Base-by-base conservation (phyloP, 2,888 invertebrate species). In the Penaeus monodon region DNA sequence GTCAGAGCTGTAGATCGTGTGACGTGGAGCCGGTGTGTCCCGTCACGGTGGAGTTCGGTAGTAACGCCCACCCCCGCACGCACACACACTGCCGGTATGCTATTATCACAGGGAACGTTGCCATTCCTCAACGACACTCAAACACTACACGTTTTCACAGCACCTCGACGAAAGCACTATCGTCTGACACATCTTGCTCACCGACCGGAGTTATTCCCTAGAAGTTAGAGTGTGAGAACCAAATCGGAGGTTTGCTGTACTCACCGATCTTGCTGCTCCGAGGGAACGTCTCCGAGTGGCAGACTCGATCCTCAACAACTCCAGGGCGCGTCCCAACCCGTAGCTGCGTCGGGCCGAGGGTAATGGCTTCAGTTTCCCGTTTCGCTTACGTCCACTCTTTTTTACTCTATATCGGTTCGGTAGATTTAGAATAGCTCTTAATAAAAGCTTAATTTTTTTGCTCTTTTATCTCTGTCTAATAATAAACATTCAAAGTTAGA, bases 271-370 rank as follows among this genome's bases (percentile, higher is more conserved):
- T 76, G 57, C 66, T 86, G 86, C 64, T 70, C 81, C 74, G 81
- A 76, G 77, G 76, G 86, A 81, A 76, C 77, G 86, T 86, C 86
- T 86, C 86, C 73, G 76, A 81, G 86, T 86, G 86, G 20, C 86
- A 86, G 33, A 17, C 76, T 68, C 44, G 66, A 64, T 57, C 81
- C 81, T 24, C 81, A 77, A 86, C 86, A 77, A 86, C 81, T 86
- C 86, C 68, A 76, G 38, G 57, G 64, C 57, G 76, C 66, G 81
- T 86, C 77, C 77, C 33, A 24, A 76, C 66, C 44, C 76, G 49
- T 84, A 20, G n/a, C 20, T 7, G 38, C 44, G 74, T 66, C 38
- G 10, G 44, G 44, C 44, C 44, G 44, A 44, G 44, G 44, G 44
- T 44, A 44, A 44, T 70, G 86, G 38, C 81, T 49, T 81, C 33